Conservation (phyloP, 2,888 invertebrate species). For the Polia nebulosa region DNA sequence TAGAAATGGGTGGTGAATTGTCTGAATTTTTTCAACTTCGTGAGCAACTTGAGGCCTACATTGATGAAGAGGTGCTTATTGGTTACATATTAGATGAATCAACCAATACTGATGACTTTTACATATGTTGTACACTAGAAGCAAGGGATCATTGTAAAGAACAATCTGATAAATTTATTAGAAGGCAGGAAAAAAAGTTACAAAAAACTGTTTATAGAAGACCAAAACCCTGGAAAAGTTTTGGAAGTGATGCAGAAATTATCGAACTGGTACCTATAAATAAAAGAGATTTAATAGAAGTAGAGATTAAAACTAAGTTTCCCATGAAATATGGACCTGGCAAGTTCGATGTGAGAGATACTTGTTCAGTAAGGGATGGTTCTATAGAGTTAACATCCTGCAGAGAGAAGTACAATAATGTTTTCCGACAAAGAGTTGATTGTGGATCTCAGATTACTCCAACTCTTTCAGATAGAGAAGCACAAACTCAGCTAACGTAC, state of each 20-base stretch:
- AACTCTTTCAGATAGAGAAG: slow-evolving; percentile 81
- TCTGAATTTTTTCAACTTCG: slow-evolving; percentile 85
- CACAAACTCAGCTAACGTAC: slow-evolving; percentile 93
- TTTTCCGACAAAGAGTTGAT: slow-evolving; percentile 91
- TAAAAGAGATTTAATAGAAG: slow-evolving; percentile 91
- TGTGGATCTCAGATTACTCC: slow-evolving; percentile 91
- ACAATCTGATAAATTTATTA: slow-evolving; percentile 89
- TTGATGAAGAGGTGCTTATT: slow-evolving; percentile 89
- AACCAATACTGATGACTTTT: slow-evolving; percentile 92
- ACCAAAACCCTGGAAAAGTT: slow-evolving; percentile 90
- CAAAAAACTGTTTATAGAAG: slow-evolving; percentile 91
- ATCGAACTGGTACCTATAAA: slow-evolving; percentile 88
- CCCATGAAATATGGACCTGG: slow-evolving; percentile 86
- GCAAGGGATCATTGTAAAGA: slow-evolving; percentile 90
- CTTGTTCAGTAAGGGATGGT: slow-evolving; percentile 92
- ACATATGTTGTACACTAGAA: slow-evolving; percentile 92
- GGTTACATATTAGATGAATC: slow-evolving; percentile 93
- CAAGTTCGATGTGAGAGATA: slow-evolving; percentile 89
- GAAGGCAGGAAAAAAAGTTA: slow-evolving; percentile 90
- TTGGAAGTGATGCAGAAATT: slow-evolving; percentile 93
- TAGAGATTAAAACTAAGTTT: slow-evolving; percentile 93
- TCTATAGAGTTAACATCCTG: slow-evolving; percentile 92
- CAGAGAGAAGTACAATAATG: slow-evolving; percentile 90
- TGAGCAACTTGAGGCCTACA: slow-evolving; percentile 81
- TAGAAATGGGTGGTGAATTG: slow-evolving; percentile 90